A percentile compares a stretch with the other conserved stretches of the same genome.
Conservation (phyloP, 2,797 vertebrate genomes). For the Sciurus vulgaris region DNA sequence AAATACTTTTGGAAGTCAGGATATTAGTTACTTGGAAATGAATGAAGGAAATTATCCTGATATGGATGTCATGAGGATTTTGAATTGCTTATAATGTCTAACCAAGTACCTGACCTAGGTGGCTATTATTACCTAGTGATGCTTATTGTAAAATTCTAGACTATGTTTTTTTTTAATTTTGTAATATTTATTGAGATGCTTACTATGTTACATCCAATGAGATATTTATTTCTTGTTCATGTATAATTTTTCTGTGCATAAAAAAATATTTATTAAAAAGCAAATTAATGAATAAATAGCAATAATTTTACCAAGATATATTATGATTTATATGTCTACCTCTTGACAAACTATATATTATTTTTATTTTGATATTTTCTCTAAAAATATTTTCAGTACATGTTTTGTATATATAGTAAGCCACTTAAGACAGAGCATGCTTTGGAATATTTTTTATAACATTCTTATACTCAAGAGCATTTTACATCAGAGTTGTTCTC, state of each 20-base stretch:
- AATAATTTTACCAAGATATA: not conserved
- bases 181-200: not conserved
- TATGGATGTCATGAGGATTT: not conserved
- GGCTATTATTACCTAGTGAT: not conserved
- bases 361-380: conserved; percentile 25
- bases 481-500: conserved; percentile 29
- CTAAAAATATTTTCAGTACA: not conserved
- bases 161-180: not conserved
- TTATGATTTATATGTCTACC: not conserved
- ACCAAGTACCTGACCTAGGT: not conserved
- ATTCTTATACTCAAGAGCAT: not conserved
- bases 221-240: not conserved
- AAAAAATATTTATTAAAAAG: not conserved
- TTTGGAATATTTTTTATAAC: not conserved
- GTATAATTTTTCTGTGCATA: not conserved
- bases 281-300: not conserved
- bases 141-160: not conserved
- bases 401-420: not conserved
- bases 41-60: not conserved
- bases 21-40: not conserved
- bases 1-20: not conserved
- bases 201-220: not conserved
- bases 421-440: not conserved
- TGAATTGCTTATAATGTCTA: not conserved
- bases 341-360: not conserved